Evolutionary conservation across 2,113 vertebrate genomes (phyloP).

Genomic region (Epinephelus fuscoguttatus): DNA sequence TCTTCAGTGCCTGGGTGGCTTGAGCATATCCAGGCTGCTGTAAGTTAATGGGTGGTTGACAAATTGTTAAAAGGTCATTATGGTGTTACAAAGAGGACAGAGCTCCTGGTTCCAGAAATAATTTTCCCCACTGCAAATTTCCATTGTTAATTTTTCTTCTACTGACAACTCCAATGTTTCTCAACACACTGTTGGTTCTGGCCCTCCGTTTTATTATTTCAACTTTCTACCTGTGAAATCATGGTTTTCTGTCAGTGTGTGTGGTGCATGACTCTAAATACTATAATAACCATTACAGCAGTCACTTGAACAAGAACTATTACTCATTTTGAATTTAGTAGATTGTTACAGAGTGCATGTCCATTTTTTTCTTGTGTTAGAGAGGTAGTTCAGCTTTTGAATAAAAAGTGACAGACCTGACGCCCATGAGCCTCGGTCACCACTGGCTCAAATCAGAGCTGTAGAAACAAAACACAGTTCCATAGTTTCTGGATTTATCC

Average conservation of each 20-base stretch:
- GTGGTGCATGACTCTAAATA: not conserved
- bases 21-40: not conserved
- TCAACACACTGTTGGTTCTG: no score
- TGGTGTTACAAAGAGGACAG: not conserved
- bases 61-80: not conserved
- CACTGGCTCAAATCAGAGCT: not conserved
- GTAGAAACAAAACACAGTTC: not conserved
- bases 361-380: not conserved
- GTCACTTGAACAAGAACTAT: not conserved
- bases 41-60: not conserved
- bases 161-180: not conserved
- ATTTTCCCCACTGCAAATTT: not conserved
- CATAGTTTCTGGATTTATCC: not conserved
- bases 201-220: not conserved
- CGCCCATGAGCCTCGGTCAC: not conserved
- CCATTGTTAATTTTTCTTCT: not conserved
- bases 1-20: not conserved
- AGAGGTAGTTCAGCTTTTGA: not conserved
- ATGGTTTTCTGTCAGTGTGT: not conserved
- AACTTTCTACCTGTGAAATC: not conserved
- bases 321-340: no score
- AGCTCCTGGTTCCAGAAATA: not conserved
- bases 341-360: no score
- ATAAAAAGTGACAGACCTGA: not conserved
- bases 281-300: not conserved